phyloP scores from a whole-genome alignment of 2,888 invertebrate species.

The Nemotelus pantherinus region DNA sequence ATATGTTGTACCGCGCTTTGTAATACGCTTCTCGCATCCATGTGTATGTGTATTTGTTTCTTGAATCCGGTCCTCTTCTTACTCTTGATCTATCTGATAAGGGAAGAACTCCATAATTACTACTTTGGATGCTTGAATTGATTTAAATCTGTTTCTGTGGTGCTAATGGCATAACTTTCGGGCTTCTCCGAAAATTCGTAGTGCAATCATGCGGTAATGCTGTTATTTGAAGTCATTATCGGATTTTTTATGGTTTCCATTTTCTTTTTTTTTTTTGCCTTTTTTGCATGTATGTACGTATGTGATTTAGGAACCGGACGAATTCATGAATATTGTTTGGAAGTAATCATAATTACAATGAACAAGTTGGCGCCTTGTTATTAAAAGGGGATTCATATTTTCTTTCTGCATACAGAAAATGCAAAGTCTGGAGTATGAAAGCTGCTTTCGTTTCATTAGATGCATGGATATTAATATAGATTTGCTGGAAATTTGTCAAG shows the following conservation, averaged over 20 bases:
- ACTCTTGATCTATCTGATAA: background rate
- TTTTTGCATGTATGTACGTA: background rate
- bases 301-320: background rate
- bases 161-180: constrained; percentile 51
- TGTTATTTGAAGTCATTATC: constrained; percentile 48
- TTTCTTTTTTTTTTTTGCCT: background rate
- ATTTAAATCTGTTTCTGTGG: constrained; percentile 52
- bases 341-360: constrained; percentile 38
- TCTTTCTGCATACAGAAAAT: no score
- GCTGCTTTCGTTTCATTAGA: background rate
- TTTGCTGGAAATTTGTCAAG: no score
- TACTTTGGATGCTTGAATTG: constrained; percentile 51
- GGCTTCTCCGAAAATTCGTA: constrained; percentile 47
- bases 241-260: constrained; percentile 1
- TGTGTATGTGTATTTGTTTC: background rate
- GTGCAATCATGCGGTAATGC: constrained; percentile 51
- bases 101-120: constrained; percentile 47
- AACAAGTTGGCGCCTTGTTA: constrained; percentile 30
- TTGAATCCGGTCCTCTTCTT: background rate
- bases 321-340: constrained; percentile 15
- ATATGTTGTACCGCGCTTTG: background rate
- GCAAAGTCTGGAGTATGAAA: no score
- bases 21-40: background rate
- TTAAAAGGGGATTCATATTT: background rate
- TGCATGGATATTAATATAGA: background rate